phyloP scores from a whole-genome alignment of 2,113 vertebrate species.

The Columbina picui region DNA sequence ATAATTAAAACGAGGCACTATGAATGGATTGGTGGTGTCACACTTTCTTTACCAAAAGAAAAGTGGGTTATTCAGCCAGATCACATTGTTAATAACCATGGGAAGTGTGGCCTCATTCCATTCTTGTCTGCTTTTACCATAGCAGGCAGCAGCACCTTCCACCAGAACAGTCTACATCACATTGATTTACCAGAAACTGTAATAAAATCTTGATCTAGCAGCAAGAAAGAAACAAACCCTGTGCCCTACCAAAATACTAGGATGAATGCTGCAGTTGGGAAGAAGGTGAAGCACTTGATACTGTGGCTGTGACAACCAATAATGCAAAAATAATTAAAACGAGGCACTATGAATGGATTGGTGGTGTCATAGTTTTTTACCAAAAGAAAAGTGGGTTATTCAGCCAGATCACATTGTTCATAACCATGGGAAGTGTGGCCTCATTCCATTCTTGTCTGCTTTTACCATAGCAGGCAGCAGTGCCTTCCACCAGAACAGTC shows the following conservation, averaged over 20 bases:
- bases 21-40: accelerated
- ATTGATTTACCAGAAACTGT: background rate
- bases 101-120: background rate
- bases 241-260: background rate
- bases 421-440: background rate
- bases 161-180: background rate
- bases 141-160: background rate
- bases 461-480: background rate
- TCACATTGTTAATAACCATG: accelerated
- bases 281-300: background rate
- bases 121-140: background rate
- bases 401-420: accelerated
- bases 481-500: background rate
- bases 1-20: background rate
- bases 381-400: background rate
- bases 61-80: background rate
- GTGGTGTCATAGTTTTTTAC: background rate
- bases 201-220: background rate
- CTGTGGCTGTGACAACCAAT: accelerated
- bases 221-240: background rate
- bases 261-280: background rate
- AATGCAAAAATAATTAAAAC: background rate
- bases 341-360: background rate
- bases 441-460: background rate
- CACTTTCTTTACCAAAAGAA: background rate